Evolutionary conservation across 2,797 vertebrate species (phyloP), one percentile per base, ranked within the genome.

Genomic region (Jordanella pulchra): DNA sequence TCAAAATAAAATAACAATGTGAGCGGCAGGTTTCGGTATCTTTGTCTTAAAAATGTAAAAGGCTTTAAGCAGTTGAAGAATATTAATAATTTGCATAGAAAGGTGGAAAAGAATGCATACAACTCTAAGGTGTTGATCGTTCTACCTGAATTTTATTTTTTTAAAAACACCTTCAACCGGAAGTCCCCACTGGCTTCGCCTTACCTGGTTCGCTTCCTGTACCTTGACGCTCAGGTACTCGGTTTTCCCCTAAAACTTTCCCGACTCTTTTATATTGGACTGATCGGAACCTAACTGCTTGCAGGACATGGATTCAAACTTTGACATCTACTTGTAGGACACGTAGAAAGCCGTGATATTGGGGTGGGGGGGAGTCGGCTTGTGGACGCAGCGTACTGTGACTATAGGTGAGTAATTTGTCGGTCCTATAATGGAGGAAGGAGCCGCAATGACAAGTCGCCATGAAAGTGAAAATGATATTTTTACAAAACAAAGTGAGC

Each of bases 151-250:
- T 71, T 81, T 87, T 88, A 88, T 39, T 72, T 88, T 80, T 84
- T 35, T 3, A 44, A 35, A 25, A 27, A 7, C 35, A 30, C 14
- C 2, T 4, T 0, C 1, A 39, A 72, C 79, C 81, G 88, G 89
- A 92, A 81, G 81, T 70, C 0, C 4, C 3, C 35, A 50, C 28
- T 35, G 5, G 30, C 25, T 27, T 25, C 1, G 21, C 27, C 50
- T 63, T 74, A 87, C 86, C 87, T 90, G 88, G 66, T 66, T 61
- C 54, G 63, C 69, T 79, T 80, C 58, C 75, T 83, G 78, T 72
- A 91, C 85, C 87, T 90, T 89, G 86, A 89, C 85, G 75, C 75
- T 61, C 90, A 91, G 90, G 90, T 91, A 87, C 64, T 51, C 74
- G 61, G 82, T 75, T 80, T 77, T 78, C 53, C 51, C 74, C 45